Percentiles rank a stretch among this genome's conserved stretches.
phyloP scores from a whole-genome alignment of 2,113 vertebrate species.

The Microtus oregoni region DNA sequence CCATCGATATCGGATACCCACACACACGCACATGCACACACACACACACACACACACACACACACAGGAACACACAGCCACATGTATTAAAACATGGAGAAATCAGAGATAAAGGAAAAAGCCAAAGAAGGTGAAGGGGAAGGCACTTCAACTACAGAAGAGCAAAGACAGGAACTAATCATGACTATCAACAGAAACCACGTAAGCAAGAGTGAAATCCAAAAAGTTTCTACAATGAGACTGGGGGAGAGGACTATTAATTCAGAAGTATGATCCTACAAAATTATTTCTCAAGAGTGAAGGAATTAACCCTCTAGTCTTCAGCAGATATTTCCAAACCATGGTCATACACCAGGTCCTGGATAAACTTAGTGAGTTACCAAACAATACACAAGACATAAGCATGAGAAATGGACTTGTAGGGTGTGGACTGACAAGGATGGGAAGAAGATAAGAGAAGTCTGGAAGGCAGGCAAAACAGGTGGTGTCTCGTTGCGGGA shows the following conservation, averaged over 20 bases:
- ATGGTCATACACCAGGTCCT: background rate
- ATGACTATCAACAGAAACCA: background rate
- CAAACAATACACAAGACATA: background rate
- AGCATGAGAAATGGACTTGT: background rate
- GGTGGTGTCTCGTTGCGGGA: background rate
- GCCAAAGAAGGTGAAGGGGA: background rate
- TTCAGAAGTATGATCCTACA: background rate
- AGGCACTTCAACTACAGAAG: background rate
- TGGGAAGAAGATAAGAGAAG: background rate
- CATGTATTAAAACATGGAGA: background rate
- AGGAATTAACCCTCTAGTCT: background rate
- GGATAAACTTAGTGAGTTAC: background rate
- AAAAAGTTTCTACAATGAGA: background rate
- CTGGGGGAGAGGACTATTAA: background rate
- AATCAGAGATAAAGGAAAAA: background rate
- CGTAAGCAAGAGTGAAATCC: background rate
- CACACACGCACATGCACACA: background rate
- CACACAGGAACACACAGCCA: background rate
- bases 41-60: no score
- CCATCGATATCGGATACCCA: background rate
- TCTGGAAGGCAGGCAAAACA: background rate
- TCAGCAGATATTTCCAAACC: background rate
- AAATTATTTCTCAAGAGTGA: background rate
- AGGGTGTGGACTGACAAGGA: background rate
- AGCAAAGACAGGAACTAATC: background rate